Percentiles rank a stretch among this genome's conserved stretches.
Evolutionary conservation across 2,113 vertebrate species (phyloP).

Genomic region (Irena cyanogastra): DNA sequence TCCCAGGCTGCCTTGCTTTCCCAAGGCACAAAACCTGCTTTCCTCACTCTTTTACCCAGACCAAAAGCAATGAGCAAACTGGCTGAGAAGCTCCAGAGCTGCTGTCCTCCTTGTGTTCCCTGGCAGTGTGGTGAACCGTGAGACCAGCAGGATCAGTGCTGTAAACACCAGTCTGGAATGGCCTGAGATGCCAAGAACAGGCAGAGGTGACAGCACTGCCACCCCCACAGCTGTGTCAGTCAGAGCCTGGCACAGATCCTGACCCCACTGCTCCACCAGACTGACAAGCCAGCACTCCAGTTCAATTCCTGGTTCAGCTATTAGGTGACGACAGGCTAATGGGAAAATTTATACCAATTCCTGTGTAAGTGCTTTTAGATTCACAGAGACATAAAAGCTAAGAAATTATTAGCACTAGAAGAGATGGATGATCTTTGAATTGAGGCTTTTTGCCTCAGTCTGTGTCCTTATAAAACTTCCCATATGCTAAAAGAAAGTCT

Average conservation of each 20-base stretch:
- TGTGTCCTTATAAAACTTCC: background rate
- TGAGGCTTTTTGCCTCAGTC: background rate
- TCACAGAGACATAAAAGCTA: background rate
- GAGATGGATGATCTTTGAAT: background rate
- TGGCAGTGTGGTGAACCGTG: fast-evolving
- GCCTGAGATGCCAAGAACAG: background rate
- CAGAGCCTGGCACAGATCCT: background rate
- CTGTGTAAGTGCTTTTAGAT: constrained; percentile 3
- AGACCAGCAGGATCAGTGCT: background rate
- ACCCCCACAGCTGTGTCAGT: background rate
- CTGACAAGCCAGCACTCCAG: background rate
- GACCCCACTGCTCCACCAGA: background rate
- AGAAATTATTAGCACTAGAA: background rate
- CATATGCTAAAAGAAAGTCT: background rate
- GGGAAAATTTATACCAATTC: background rate
- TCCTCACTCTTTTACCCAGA: background rate
- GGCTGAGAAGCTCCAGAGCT: background rate
- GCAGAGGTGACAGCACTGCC: background rate
- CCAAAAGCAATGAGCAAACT: background rate
- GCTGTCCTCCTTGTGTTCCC: background rate
- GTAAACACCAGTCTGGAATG: fast-evolving
- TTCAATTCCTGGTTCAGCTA: background rate
- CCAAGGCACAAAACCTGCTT: background rate
- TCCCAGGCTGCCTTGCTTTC: background rate
- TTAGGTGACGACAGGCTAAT: background rate